Percentiles rank a stretch among this genome's conserved stretches.
phyloP scores from a whole-genome alignment of 2,797 vertebrate species.

The Glyptemys insculpta region DNA sequence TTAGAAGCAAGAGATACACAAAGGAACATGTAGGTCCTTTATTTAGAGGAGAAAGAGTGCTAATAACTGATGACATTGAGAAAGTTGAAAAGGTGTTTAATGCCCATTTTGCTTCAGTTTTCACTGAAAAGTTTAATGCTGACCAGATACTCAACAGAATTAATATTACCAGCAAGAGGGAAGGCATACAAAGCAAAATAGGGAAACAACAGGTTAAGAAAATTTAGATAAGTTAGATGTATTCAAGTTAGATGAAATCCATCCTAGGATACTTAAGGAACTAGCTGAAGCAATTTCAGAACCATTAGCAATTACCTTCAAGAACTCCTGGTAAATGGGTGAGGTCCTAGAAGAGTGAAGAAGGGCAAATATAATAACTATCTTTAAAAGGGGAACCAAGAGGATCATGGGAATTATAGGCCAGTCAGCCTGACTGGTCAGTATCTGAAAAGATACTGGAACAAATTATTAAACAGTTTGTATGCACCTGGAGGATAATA shows the following conservation, averaged over 20 bases:
- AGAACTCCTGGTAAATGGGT: neutral
- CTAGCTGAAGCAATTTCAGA: neutral
- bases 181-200: neutral
- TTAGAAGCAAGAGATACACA: neutral
- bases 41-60: neutral
- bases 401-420: neutral
- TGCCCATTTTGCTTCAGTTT: neutral
- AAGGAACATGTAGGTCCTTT: neutral
- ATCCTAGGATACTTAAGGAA: neutral
- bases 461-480: neutral
- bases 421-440: neutral
- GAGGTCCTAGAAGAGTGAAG: neutral
- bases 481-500: neutral
- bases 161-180: neutral
- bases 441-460: neutral
- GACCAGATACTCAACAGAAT: neutral
- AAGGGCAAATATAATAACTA: neutral
- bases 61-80: neutral
- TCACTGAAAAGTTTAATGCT: neutral
- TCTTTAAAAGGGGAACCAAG: neutral
- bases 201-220: neutral
- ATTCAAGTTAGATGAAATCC: neutral
- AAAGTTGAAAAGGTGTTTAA: neutral
- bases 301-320: neutral
- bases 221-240: neutral